phyloP scores from a whole-genome alignment of 2,888 invertebrate species.

The Nemurella pictetii region DNA sequence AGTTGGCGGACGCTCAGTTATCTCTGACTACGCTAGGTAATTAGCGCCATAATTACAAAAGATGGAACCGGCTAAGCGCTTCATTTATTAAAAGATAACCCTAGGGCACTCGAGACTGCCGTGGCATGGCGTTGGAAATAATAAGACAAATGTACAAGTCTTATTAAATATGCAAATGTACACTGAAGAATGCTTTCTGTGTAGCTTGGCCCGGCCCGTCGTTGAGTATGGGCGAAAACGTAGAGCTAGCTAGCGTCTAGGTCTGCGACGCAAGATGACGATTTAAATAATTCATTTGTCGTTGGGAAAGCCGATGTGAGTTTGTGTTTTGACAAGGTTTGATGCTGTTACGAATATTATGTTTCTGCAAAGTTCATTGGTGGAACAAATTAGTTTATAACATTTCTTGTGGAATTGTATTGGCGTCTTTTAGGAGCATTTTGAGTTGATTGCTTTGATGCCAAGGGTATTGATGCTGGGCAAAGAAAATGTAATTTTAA shows the following conservation, averaged over 20 bases:
- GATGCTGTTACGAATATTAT: not conserved
- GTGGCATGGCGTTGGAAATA: not conserved
- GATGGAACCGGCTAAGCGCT: constrained; percentile 7
- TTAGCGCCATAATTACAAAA: constrained; percentile 17
- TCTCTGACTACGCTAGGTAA: not conserved
- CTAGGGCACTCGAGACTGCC: not conserved
- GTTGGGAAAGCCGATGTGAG: not conserved
- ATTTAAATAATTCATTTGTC: not conserved
- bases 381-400: not conserved
- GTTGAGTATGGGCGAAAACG: no score
- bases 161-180: constrained; percentile 25
- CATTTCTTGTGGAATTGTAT: no score
- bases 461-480: no score
- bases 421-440: no score
- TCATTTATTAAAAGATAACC: constrained; percentile 29
- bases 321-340: not conserved
- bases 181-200: not conserved
- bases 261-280: not conserved
- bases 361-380: not conserved
- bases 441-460: no score
- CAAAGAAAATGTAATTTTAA: no score
- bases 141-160: constrained; percentile 6
- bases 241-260: no score
- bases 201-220: no score
- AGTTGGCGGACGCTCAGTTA: not conserved